Conservation (phyloP, 2,797 vertebrate species). For the Crocodylus rhombifer region DNA sequence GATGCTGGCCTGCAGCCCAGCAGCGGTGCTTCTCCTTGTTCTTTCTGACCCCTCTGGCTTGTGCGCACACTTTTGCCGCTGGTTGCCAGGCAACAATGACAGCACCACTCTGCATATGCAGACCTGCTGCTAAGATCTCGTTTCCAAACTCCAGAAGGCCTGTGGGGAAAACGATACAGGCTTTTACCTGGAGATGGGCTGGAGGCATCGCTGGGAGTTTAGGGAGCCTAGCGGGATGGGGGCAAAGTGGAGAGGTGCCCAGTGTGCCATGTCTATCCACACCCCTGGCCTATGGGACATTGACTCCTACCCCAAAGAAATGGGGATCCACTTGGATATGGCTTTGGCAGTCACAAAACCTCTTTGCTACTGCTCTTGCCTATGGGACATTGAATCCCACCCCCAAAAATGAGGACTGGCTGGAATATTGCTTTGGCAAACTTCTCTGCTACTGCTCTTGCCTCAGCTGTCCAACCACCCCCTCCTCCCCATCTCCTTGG, state of each 20-base stretch:
- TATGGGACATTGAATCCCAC: neutral
- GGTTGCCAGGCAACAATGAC: slow-evolving; percentile 46
- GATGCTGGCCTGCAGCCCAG: neutral
- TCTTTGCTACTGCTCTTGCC: too few species aligned
- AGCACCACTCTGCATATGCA: neutral
- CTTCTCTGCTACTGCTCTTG: neutral
- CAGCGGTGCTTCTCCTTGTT: neutral
- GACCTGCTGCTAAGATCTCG: slow-evolving; percentile 14
- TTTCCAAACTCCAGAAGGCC: neutral
- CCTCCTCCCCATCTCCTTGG: neutral
- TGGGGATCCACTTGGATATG: too few species aligned
- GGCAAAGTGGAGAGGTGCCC: neutral
- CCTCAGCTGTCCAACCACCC: neutral
- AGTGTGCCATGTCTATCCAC: neutral
- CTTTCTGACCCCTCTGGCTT: neutral
- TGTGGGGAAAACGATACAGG: neutral
- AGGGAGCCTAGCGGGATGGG: neutral
- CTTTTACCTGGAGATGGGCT: neutral
- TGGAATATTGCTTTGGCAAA: neutral
- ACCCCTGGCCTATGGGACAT: neutral
- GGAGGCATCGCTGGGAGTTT: neutral
- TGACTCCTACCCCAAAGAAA: too few species aligned
- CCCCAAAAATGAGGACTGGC: neutral
- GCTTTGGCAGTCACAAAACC: too few species aligned
- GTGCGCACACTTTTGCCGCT: neutral